Conservation (phyloP, 2,113 vertebrate genomes). For the Pycnonotus jocosus region DNA sequence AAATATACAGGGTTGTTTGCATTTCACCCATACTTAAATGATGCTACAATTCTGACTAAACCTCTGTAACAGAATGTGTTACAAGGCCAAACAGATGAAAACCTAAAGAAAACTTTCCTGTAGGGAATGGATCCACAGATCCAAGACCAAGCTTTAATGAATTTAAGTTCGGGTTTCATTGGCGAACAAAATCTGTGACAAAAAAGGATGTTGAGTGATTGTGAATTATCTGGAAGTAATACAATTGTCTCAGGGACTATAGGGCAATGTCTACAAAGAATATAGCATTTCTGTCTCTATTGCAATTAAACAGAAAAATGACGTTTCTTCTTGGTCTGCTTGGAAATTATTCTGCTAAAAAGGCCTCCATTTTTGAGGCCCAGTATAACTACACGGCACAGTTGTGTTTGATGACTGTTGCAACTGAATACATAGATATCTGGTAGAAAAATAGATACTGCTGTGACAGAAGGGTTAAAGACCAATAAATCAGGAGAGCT, state of each 20-base stretch:
- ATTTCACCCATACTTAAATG: not conserved
- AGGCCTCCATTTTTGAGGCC: not conserved
- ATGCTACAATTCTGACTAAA: not conserved
- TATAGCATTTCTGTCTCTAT: not conserved
- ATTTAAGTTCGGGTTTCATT: not conserved
- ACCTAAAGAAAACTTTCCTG: not conserved
- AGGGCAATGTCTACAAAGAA: not conserved
- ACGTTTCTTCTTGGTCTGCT: not conserved
- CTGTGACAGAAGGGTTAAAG: not conserved
- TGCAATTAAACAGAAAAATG: not conserved
- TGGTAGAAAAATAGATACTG: not conserved
- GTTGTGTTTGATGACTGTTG: not conserved
- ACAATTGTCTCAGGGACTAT: not conserved
- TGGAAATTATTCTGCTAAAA: not conserved
- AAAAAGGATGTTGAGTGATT: not conserved
- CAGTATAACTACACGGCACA: not conserved
- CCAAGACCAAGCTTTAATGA: not conserved
- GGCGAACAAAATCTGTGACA: not conserved
- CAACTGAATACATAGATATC: not conserved
- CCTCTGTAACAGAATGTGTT: not conserved
- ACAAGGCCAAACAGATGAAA: not conserved
- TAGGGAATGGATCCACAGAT: not conserved
- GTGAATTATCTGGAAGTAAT: not conserved
- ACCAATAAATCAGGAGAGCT: not conserved
- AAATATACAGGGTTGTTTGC: not conserved